These are phyloP conservation scores for Caenorhabditis virilis DNA, from an alignment of 2,888 invertebrate genomes.

Conservation along the genomic window DNA sequence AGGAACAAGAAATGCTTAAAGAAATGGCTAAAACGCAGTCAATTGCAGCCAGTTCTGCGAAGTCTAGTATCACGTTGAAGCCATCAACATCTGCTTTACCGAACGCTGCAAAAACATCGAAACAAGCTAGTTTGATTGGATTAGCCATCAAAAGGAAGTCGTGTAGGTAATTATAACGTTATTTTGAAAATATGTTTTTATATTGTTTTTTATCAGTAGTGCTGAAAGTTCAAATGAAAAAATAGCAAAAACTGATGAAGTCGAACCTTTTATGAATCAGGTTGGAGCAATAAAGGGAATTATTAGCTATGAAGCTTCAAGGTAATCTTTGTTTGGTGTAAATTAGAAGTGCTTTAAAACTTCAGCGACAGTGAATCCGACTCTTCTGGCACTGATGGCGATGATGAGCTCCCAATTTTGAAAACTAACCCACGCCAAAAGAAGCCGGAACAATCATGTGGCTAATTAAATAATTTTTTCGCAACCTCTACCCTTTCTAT, in stretches of 20 bases:
- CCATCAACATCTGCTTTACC: constrained; percentile 18
- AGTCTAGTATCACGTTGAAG: constrained; percentile 12
- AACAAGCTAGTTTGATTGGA: constrained; percentile 44
- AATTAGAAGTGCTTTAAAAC: not conserved
- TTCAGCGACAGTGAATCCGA: constrained; percentile 30
- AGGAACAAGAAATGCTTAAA: constrained; percentile 54
- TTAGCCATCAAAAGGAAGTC: constrained; percentile 33
- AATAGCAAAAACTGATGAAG: constrained; percentile 7
- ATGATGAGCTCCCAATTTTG: not conserved
- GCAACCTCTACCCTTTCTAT: too few species aligned
- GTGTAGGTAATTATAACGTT: too few species aligned
- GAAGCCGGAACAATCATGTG: not conserved
- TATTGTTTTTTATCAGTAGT: too few species aligned
- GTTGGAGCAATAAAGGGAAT: constrained; percentile 83
- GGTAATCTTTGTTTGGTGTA: constrained; percentile 11
- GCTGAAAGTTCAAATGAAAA: not conserved
- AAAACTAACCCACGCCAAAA: not conserved
- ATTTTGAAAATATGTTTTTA: too few species aligned
- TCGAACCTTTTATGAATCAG: constrained; percentile 46
- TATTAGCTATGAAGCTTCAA: constrained; percentile 79
- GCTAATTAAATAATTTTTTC: not conserved
- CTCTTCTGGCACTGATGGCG: constrained; percentile 8
- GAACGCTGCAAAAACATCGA: constrained; percentile 25
- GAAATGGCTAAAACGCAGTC: constrained; percentile 43
- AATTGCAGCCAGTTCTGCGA: constrained; percentile 11